Evolutionary conservation across 2,113 vertebrate genomes (phyloP), one percentile per base, ranked within the genome.

Genomic region (Cyprinodon variegatus): DNA sequence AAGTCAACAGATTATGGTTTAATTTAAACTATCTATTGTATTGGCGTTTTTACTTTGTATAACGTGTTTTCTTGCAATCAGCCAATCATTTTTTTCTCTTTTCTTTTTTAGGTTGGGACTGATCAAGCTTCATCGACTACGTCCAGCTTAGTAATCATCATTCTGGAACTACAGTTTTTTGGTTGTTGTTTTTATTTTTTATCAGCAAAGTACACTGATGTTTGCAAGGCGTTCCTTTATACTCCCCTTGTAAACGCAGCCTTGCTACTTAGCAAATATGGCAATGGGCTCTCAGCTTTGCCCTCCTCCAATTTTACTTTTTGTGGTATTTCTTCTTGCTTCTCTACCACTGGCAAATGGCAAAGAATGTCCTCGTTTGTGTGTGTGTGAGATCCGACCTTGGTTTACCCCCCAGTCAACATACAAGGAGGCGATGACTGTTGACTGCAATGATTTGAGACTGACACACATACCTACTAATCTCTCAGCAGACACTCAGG

Each of bases 361-460:
- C 46, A 95, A 86, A 1, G 96, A 97, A 84, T 99, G 98, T 62
- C 98, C 98, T 6, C 96, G 95, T 83, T 95, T 98, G 37, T 99
- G 98, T 11, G 96, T 99, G 0, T 99, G 98, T 61, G 98, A 99
- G 82, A 96, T 98, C 78, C 95, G 98, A 36, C 98, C 98, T 39
- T 99, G 98, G 98, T 99, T 99, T 86, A 99, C 98, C 2, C 98
- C 98, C 0, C 97, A 98, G 91, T 99, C 98, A 0, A 97, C 97
- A 0, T 99, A 99, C 93, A 95, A 96, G 88, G 98, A 99, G 92
- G 97, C 98, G 63, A 95, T 94, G 20, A 99, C 98, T 0, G 98
- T 99, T 76, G 98, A 99, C 82, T 99, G 98, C 93, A 99, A 99
- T 22, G 98, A 99, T 83, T 92, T 99, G 48, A 96, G 96, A 59